A percentile compares a stretch with the other conserved stretches of the same genome.
Conservation (phyloP, 2,113 vertebrate species). For the Callospermophilus lateralis region DNA sequence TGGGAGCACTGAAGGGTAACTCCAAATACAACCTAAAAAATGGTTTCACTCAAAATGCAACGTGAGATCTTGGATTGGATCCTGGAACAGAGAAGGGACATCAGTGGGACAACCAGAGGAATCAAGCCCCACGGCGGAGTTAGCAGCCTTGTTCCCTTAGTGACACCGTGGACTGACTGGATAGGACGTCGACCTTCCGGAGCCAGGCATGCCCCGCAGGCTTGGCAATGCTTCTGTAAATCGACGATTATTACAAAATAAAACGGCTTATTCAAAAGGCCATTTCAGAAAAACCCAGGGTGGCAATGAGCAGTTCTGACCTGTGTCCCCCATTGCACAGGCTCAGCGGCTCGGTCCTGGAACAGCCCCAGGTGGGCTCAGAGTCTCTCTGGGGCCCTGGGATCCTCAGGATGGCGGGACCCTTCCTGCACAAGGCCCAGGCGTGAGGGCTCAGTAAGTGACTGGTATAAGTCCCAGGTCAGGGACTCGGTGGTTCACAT, state of each 20-base stretch:
- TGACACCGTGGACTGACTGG: neutral
- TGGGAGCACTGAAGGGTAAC: neutral
- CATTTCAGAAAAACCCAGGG: neutral
- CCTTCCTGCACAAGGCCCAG: neutral
- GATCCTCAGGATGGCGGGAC: neutral
- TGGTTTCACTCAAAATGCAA: neutral
- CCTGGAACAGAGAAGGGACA: neutral
- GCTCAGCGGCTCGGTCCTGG: neutral
- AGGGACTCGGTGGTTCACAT: no score
- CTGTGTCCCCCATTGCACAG: accelerated
- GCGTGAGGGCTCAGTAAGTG: neutral
- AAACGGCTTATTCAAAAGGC: neutral
- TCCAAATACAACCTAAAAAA: neutral
- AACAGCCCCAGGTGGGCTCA: neutral
- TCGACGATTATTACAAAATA: neutral
- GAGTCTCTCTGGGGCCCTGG: neutral
- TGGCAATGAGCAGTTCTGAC: neutral
- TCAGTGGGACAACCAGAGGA: neutral
- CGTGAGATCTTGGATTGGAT: neutral
- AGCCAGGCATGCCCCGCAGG: neutral
- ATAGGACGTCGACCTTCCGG: neutral
- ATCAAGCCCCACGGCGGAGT: neutral
- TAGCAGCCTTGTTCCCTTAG: neutral
- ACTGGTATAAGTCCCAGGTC: no score
- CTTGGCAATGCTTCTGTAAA: neutral